Evolutionary conservation across 2,797 vertebrate species (phyloP).

Genomic region (Pipistrellus kuhlii): DNA sequence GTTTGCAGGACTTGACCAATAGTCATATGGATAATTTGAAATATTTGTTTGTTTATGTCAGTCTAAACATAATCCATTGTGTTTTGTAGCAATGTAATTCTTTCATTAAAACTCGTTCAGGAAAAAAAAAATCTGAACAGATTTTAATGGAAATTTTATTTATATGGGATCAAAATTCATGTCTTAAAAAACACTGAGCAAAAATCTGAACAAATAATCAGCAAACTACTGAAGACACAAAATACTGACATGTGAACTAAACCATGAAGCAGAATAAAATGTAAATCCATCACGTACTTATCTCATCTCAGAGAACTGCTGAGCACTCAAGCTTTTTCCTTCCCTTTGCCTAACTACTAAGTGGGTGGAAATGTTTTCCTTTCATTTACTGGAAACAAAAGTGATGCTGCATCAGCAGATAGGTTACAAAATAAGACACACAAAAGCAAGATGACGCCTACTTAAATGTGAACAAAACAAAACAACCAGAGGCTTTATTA

Average conservation of each 20-base stretch:
- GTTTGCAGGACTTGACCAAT: neutral
- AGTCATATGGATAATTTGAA: slow-evolving; percentile 56
- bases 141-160: slow-evolving; percentile 72
- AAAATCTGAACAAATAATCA: slow-evolving; percentile 81
- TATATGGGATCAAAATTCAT: slow-evolving; percentile 45
- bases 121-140: slow-evolving; percentile 24
- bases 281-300: slow-evolving; percentile 64
- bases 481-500: slow-evolving; percentile 36
- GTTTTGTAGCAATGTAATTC: slow-evolving; percentile 56
- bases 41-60: slow-evolving; percentile 50
- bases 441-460: neutral
- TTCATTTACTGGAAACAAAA: slow-evolving; percentile 84
- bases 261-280: slow-evolving; percentile 66
- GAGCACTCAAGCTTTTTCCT: slow-evolving; percentile 17
- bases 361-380: slow-evolving; percentile 80
- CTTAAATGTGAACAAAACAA: slow-evolving; percentile 59
- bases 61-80: slow-evolving; percentile 23
- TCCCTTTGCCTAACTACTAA: slow-evolving; percentile 72
- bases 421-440: slow-evolving; percentile 67
- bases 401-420: slow-evolving; percentile 81
- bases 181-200: slow-evolving; percentile 66
- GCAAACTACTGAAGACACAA: slow-evolving; percentile 68
- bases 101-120: neutral
- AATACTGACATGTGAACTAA: slow-evolving; percentile 49
- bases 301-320: slow-evolving; percentile 66